These are phyloP conservation scores for Bombus cullumanus DNA, from an alignment of 1,140 invertebrate genomes.

Conservation along the genomic window DNA sequence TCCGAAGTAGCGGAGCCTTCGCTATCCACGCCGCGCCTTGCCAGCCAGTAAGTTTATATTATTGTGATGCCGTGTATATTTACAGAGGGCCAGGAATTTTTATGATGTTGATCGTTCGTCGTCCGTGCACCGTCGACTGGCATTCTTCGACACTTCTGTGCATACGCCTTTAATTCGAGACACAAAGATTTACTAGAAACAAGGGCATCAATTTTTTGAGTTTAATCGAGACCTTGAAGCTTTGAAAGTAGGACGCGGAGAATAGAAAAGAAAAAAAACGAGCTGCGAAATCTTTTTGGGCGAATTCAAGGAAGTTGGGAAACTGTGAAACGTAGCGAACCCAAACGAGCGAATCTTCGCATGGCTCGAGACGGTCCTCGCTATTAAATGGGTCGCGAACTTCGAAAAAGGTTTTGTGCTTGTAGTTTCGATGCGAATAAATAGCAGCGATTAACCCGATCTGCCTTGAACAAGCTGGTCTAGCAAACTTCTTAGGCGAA, in stretches of 20 bases:
- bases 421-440: neutral
- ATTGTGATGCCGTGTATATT: constrained; percentile 74
- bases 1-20: constrained; percentile 42
- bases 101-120: constrained; percentile 72
- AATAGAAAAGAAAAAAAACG: too few relatives aligned
- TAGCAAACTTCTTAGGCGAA: too few relatives aligned
- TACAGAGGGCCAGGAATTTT: constrained; percentile 75
- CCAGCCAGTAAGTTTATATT: constrained; percentile 63
- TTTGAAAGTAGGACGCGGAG: neutral
- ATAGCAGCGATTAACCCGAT: constrained; percentile 9
- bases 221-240: neutral
- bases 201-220: neutral
- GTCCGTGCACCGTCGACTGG: neutral
- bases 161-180: neutral
- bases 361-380: neutral
- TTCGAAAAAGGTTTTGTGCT: neutral
- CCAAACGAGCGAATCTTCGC: neutral
- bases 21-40: constrained; percentile 48
- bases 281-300: neutral
- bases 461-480: neutral
- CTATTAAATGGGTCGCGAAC: neutral
- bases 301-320: neutral
- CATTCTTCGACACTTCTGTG: neutral
- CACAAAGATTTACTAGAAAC: neutral
- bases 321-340: neutral